Evolutionary conservation across 2,113 vertebrate genomes (phyloP).

Genomic region (Jacana jacana): DNA sequence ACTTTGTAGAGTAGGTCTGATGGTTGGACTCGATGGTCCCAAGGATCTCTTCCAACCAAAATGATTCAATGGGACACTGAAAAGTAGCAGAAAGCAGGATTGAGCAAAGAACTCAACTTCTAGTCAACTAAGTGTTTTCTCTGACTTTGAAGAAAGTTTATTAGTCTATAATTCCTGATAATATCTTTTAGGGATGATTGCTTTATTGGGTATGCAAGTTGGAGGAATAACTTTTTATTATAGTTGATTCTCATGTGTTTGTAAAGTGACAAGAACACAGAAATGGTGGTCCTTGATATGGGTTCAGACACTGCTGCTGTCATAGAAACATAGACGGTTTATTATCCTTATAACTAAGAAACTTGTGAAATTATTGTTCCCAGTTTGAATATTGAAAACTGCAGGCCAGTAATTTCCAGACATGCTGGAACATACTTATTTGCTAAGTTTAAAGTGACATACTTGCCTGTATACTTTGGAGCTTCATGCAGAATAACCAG

Average conservation of each 20-base stretch:
- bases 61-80: background rate
- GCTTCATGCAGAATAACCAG: background rate
- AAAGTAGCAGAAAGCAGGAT: background rate
- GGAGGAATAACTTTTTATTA: background rate
- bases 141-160: background rate
- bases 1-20: too few relatives aligned
- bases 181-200: background rate
- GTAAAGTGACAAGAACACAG: background rate
- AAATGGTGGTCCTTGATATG: background rate
- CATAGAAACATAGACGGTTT: background rate
- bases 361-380: background rate
- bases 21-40: too few relatives aligned
- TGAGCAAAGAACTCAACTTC: background rate
- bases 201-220: background rate
- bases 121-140: background rate
- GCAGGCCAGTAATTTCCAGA: background rate
- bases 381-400: background rate
- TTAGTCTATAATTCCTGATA: background rate
- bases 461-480: background rate
- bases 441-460: background rate
- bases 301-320: background rate
- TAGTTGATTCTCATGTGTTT: background rate
- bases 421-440: background rate
- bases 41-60: too few relatives aligned
- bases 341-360: background rate